Evolutionary conservation across 2,888 invertebrate species (phyloP), one percentile per base, ranked within the genome.

Genomic region (Actias luna): DNA sequence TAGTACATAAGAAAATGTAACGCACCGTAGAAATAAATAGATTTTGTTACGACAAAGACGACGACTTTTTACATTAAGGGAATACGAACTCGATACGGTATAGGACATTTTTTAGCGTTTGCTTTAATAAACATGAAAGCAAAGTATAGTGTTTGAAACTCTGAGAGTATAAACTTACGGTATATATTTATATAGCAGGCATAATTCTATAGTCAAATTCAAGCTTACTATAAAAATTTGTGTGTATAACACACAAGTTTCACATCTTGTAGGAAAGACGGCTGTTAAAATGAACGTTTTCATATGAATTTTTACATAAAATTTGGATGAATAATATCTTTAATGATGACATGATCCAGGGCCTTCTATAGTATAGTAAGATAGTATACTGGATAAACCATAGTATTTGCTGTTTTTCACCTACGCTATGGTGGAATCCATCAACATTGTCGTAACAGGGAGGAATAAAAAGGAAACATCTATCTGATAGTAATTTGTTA

Each of bases 401-500:
- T 59, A 12, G 42, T 50, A 59, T 61, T 50, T 64, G 50, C 27
- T 58, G 46, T 61, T 60, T 58, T 60, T 60, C 58, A 29, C 58
- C 52, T 39, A 58, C 58, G 58, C 42, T 58, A 27, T n/a, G 25
- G 57, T 16, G 29, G 8, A 60, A 64, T 64, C 39, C 36, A n/a
- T 63, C 59, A 63, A 36, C 12, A 12, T 25, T 31, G 39, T 25
- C 36, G 59, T 63, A 52, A 52, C 16, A 39, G 22, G 52, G 33
- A 57, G 35, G 50, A 59, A 59, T 12, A 61, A 58, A 27, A 33
- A 58, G 64, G 58, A 64, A 64, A 50, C 61, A 58, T 64, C 36
- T 36, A 50, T 64, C 50, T 61, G 59, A 27, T 60, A 58, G 36
- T 35, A 33, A 59, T 64, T 57, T 59, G 46, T 65, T 59, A 62